Percentiles rank a stretch among this genome's conserved stretches.
These are phyloP conservation scores for Macrotrachela quadricornifera DNA, from an alignment of 1,140 invertebrate species.

Conservation along the genomic window DNA sequence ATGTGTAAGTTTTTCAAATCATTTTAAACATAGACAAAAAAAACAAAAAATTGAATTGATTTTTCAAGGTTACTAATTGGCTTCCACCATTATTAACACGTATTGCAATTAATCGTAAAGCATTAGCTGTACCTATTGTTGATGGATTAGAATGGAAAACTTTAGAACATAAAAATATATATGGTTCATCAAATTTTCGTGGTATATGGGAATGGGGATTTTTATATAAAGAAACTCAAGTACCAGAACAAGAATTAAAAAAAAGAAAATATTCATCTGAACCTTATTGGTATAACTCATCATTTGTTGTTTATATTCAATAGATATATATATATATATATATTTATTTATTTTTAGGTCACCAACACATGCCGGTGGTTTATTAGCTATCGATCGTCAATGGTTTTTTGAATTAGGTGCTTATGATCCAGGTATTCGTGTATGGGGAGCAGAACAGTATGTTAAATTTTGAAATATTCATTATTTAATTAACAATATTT, in stretches of 20 bases:
- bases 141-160: slow-evolving; percentile 85
- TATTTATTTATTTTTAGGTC: slow-evolving; percentile 22
- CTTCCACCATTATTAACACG: not conserved
- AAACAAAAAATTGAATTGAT: no score
- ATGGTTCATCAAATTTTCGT: slow-evolving; percentile 39
- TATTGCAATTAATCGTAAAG: not conserved
- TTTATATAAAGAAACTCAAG: slow-evolving; percentile 64
- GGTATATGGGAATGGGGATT: slow-evolving; percentile 99
- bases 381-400: slow-evolving; percentile 88
- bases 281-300: no score
- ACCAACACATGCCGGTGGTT: slow-evolving; percentile 45
- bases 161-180: slow-evolving; percentile 68
- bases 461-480: slow-evolving; percentile 41
- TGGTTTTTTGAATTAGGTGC: slow-evolving; percentile 86
- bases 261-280: no score
- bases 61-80: not conserved
- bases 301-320: no score
- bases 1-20: not conserved
- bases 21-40: no score
- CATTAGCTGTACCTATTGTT: slow-evolving; percentile 63
- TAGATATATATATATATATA: not conserved
- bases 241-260: no score
- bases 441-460: slow-evolving; percentile 35
- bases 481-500: not conserved
- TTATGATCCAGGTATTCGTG: slow-evolving; percentile 66